Evolutionary conservation across 2,888 invertebrate genomes (phyloP), one percentile per base, ranked within the genome.

Genomic region (Cyclophora punctaria): DNA sequence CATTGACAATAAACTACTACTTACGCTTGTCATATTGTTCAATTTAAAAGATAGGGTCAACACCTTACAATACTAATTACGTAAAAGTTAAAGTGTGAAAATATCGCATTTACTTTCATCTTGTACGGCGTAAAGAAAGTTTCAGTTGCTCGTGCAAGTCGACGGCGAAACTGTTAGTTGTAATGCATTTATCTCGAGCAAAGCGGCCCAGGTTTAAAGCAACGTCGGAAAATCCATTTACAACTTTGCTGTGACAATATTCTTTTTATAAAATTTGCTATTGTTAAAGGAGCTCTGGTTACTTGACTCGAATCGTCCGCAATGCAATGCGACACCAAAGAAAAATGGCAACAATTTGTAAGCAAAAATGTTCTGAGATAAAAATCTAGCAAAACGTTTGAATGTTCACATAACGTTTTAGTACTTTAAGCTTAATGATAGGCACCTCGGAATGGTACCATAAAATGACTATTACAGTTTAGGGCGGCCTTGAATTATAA

Each of bases 211-310:
- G 60, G 63, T 60, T 63, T 63, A 64, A 62, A 67, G 64, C 60
- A 63, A 66, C 69, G 66, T 66, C 67, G 62, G 62, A 60, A 70
- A 74, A 75, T 71, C 64, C 63, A 70, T 69, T 76, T 70, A 69
- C 61, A 66, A 68, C 60, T 54, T 64, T 46, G 66, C 68, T 62
- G 63, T 60, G 64, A 64, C 64, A 64, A 66, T 67, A 61, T 66
- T 54, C 62, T 67, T 70, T 71, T 65, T 58, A 63, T 64, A 63
- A 55, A 63, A 60, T 62, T 62, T 65, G 56, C 66, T 65, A 60
- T 61, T 52, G 63, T 66, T 64, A 53, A 41, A 49, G 55, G 49
- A 49, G 44, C 52, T 43, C 48, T 64, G 61, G 59, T 67, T 53
- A 7, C 37, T 48, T 45, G 51, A 54, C 57, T 56, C 59, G 59